Conservation (phyloP, 2,113 vertebrate species). For the Leucosticte australis region DNA sequence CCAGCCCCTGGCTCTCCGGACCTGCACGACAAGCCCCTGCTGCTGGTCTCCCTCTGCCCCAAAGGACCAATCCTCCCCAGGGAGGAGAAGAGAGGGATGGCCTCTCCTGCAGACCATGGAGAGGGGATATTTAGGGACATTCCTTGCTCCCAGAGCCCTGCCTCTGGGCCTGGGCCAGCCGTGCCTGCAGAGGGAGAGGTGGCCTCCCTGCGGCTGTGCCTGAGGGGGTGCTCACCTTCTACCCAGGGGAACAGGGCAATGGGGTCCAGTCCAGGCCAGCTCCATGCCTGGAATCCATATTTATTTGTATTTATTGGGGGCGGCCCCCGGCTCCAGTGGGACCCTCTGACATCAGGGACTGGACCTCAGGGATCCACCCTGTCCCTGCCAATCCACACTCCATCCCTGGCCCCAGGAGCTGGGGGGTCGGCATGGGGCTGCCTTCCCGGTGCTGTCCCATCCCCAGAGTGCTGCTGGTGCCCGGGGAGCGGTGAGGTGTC, state of each 20-base stretch:
- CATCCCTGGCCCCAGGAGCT: not conserved
- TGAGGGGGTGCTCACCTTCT: not conserved
- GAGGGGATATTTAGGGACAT: not conserved
- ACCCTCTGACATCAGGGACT: not conserved
- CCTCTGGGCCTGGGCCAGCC: not conserved
- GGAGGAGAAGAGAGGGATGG: not conserved
- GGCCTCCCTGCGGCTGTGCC: not conserved
- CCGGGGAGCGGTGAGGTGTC: not conserved
- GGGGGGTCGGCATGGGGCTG: not conserved
- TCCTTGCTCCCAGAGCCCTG: not conserved
- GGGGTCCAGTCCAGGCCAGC: not conserved
- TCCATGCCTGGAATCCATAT: not conserved
- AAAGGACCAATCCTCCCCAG: not conserved
- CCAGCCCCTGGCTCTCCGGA: not conserved
- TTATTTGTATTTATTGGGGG: conserved; percentile 57
- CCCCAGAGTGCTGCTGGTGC: not conserved
- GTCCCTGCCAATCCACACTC: not conserved
- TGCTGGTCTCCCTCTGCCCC: not conserved
- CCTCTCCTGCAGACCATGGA: rapidly evolving
- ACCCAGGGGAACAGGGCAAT: not conserved
- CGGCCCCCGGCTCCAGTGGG: not conserved
- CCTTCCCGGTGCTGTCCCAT: not conserved
- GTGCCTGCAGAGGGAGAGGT: not conserved
- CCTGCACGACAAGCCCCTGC: not conserved
- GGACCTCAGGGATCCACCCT: not conserved